Percentiles rank a stretch among this genome's conserved stretches.
phyloP scores from a whole-genome alignment of 1,140 invertebrate genomes.

The Cydia splendana region DNA sequence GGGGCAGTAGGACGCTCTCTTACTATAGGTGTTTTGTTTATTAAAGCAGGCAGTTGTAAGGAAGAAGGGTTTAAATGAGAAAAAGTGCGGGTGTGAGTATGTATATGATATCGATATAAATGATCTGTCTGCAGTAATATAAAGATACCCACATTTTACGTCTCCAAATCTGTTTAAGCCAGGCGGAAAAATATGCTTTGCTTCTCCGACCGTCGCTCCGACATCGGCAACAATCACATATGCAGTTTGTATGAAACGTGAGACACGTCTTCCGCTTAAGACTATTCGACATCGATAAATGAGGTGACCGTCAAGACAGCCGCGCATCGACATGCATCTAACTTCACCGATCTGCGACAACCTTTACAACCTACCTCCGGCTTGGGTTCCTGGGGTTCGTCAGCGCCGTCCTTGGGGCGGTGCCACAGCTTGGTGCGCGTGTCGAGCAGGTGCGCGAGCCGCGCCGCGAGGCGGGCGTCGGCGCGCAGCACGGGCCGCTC shows the following conservation, averaged over 20 bases:
- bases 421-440: conserved; percentile 90
- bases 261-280: too few relatives aligned
- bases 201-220: too few relatives aligned
- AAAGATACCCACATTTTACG: background rate
- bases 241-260: too few relatives aligned
- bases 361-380: conserved; percentile 8
- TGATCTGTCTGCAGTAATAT: background rate
- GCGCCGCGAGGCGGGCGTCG: conserved; percentile 96
- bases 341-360: too few relatives aligned
- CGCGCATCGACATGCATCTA: too few relatives aligned
- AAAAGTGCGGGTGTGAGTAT: background rate
- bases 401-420: conserved; percentile 74
- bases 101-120: background rate
- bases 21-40: too few relatives aligned
- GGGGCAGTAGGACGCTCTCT: too few relatives aligned
- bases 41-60: background rate
- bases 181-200: too few relatives aligned
- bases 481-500: conserved; percentile 94
- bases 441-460: conserved; percentile 97
- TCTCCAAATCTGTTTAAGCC: background rate
- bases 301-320: too few relatives aligned
- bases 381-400: conserved; percentile 25
- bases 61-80: background rate
- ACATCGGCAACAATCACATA: too few relatives aligned
- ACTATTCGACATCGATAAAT: too few relatives aligned